A percentile compares a stretch with the other conserved stretches of the same genome.
Conservation (phyloP, 1,140 invertebrate genomes). For the Penaeus indicus region DNA sequence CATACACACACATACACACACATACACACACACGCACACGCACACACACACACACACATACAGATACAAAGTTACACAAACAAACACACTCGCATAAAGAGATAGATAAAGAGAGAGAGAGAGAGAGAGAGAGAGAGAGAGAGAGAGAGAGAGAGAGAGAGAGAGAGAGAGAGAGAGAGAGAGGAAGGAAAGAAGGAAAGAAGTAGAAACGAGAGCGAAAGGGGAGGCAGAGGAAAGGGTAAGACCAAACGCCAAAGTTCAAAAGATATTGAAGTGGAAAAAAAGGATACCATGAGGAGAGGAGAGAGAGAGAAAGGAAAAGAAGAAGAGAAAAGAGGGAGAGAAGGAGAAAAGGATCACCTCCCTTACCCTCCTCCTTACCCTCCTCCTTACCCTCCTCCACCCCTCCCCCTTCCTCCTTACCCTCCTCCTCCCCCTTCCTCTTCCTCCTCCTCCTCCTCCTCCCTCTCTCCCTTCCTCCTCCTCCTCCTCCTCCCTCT, state of each 20-base stretch:
- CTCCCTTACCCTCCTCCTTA: not conserved
- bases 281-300: not conserved
- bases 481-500: not conserved
- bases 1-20: too few species aligned
- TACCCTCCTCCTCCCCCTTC: not conserved
- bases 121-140: too few species aligned
- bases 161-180: not conserved
- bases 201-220: not conserved
- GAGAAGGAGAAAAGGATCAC: not conserved
- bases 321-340: too few species aligned
- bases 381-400: not conserved
- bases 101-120: too few species aligned
- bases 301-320: not conserved
- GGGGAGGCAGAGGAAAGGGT: not conserved
- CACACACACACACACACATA: too few species aligned
- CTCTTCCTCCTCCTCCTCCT: not conserved
- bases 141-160: not conserved
- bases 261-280: not conserved
- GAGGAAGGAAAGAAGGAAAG: slow-evolving; percentile 7
- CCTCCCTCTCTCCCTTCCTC: not conserved
- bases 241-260: not conserved
- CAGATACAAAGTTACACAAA: too few species aligned
- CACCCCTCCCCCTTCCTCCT: not conserved
- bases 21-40: too few species aligned
- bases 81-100: too few species aligned